These are phyloP conservation scores for Larimichthys crocea DNA, from an alignment of 2,113 vertebrate species.

Conservation along the genomic window DNA sequence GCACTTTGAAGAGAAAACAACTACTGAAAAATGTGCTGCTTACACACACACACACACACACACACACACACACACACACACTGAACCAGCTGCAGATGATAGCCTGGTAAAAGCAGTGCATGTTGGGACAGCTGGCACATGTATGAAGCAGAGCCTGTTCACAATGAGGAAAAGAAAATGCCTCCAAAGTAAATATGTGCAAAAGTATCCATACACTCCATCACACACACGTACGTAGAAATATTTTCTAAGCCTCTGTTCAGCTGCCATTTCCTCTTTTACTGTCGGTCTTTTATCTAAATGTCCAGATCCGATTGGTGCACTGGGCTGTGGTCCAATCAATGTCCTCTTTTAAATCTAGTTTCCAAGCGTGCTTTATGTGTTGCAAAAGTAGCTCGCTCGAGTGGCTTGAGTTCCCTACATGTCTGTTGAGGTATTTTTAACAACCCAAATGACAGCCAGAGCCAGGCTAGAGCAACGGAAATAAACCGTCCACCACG, in stretches of 20 bases:
- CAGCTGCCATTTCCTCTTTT: slow-evolving; percentile 36
- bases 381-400: slow-evolving; percentile 11
- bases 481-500: slow-evolving; percentile 69
- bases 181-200: slow-evolving; percentile 50
- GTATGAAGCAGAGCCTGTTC: slow-evolving; percentile 56
- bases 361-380: slow-evolving; percentile 21
- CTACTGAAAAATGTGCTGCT: slow-evolving; percentile 9
- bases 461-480: slow-evolving; percentile 62
- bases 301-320: slow-evolving; percentile 27
- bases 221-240: background rate
- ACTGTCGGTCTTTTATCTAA: slow-evolving; percentile 13
- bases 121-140: slow-evolving; percentile 63
- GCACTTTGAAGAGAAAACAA: slow-evolving; percentile 46
- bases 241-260: slow-evolving; percentile 23
- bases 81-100: slow-evolving; percentile 60
- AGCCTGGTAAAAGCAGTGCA: slow-evolving; percentile 69
- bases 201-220: slow-evolving; percentile 23
- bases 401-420: slow-evolving; percentile 9
- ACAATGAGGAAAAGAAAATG: slow-evolving; percentile 61
- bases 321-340: slow-evolving; percentile 26
- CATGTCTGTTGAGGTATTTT: slow-evolving; percentile 1
- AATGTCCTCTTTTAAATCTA: background rate
- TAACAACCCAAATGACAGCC: slow-evolving; percentile 48
- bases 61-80: slow-evolving; percentile 40
- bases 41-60: slow-evolving; percentile 17